Evolutionary conservation across 2,888 invertebrate species (phyloP).

Genomic region (Calephelis perditalis): DNA sequence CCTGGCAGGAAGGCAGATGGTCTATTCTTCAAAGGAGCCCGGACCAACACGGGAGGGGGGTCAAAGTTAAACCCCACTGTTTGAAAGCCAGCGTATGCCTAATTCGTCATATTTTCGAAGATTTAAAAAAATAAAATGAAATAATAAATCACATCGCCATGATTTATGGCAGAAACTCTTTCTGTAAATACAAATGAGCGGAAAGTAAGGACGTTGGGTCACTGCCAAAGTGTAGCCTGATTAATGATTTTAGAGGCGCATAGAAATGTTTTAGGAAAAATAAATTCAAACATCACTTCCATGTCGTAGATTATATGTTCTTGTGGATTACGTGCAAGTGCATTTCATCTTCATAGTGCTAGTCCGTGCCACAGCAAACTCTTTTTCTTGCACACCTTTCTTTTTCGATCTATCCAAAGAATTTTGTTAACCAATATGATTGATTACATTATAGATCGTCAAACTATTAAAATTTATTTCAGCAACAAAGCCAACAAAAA

Average conservation of each 20-base stretch:
- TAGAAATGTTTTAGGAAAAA: constrained; percentile 57
- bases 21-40: too few relatives aligned
- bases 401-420: too few relatives aligned
- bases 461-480: too few relatives aligned
- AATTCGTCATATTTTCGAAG: constrained; percentile 34
- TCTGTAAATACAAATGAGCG: constrained; percentile 72
- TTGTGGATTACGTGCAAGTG: too few relatives aligned
- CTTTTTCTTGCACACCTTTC: too few relatives aligned
- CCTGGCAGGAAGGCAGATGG: too few relatives aligned
- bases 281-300: constrained; percentile 49
- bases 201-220: constrained; percentile 68
- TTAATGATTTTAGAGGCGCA: constrained; percentile 69
- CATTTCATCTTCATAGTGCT: too few relatives aligned
- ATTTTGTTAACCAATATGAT: too few relatives aligned
- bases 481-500: too few relatives aligned
- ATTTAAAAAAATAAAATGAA: constrained; percentile 61
- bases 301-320: neutral
- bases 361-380: too few relatives aligned
- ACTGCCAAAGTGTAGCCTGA: constrained; percentile 73
- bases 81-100: constrained; percentile 15
- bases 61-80: constrained; percentile 17
- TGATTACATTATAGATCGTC: too few relatives aligned
- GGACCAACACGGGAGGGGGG: too few relatives aligned
- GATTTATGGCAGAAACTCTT: constrained; percentile 71
- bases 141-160: constrained; percentile 69